Evolutionary conservation across 2,888 invertebrate species (phyloP), one percentile per base, ranked within the genome.

Genomic region (Pteria penguin): DNA sequence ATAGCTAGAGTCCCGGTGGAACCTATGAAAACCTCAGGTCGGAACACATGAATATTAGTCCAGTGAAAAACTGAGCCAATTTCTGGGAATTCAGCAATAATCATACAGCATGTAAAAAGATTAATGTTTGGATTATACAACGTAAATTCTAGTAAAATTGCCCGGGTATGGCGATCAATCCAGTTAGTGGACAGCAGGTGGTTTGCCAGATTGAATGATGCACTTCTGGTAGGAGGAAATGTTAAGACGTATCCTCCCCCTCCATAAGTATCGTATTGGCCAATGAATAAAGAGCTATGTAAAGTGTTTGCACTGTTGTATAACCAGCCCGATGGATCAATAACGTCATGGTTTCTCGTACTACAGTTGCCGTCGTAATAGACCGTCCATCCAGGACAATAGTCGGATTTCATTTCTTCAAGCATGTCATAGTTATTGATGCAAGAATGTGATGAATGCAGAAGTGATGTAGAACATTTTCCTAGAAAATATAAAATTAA

Each of bases 221-320:
- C 75, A 11, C 79, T 70, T 8, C 70, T 32, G 52, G 83, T 84
- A 0, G 85, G 82, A 31, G 79, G 83, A 0, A 88, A 73, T 24
- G 85, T 79, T 2, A 84, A 82, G 4, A 89, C 83, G 66, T 88
- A 89, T 0, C 89, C 89, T 2, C 89, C 88, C 0, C 87, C 89
- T 1, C 84, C 76, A 26, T 89, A 89, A 0, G 82, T 81, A 2
- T 77, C 80, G 60, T 79, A 78, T 14, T 69, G 62, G 4, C 87
- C 89, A 29, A 81, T 63, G 32, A 85, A 75, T 2, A 86, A 80
- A 18, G 81, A 31, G 0, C 85, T 86, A 80, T 81, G 81, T 5
- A 86, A 81, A 29, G 85, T 78, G 0, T 73, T 24, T 2, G 86
- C 80, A 0, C 80, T 74, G 1, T 75, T 83, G 67, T 85, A 86